phyloP scores from a whole-genome alignment of 1,140 invertebrate species.

The Drosophila kurseongensis region DNA sequence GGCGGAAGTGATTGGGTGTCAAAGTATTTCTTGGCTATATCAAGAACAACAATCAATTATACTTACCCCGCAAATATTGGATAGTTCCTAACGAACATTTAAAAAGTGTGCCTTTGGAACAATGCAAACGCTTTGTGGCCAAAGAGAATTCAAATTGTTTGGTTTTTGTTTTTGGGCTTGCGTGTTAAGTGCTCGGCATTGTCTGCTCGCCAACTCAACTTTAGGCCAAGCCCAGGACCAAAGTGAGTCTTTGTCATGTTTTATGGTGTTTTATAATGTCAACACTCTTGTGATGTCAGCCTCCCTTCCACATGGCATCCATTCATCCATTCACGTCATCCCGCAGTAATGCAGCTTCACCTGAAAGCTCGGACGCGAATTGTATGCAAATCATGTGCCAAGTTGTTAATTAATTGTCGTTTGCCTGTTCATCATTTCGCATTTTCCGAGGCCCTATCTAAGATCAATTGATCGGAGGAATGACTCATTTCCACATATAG shows the following conservation, averaged over 20 bases:
- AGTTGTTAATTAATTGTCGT: constrained; percentile 47
- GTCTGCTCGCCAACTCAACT: constrained; percentile 24
- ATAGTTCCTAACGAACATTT: constrained; percentile 17
- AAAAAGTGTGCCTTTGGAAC: constrained; percentile 40
- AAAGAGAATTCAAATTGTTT: constrained; percentile 40
- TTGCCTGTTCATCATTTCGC: constrained; percentile 7
- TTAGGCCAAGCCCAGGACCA: constrained; percentile 63
- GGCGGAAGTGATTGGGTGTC: constrained; percentile 59
- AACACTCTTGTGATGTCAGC: constrained; percentile 55
- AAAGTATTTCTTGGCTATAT: constrained; percentile 42
- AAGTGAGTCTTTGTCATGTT: constrained; percentile 39
- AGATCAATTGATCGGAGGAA: constrained; percentile 7
- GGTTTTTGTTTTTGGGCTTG: constrained; percentile 21
- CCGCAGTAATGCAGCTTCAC: constrained; percentile 21
- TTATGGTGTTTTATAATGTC: constrained; percentile 25
- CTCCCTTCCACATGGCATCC: constrained; percentile 22
- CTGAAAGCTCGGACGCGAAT: constrained; percentile 14
- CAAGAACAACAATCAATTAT: constrained; percentile 61
- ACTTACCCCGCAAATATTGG: constrained; percentile 18
- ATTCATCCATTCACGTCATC: constrained; percentile 42
- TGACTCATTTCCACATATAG: constrained; percentile 21
- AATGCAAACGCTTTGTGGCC: constrained; percentile 60
- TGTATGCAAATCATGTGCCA: constrained; percentile 46
- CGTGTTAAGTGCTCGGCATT: constrained; percentile 59
- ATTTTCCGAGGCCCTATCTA: constrained; percentile 7